Evolutionary conservation across 1,140 invertebrate genomes (phyloP).

Genomic region (Drosophila gunungcola): DNA sequence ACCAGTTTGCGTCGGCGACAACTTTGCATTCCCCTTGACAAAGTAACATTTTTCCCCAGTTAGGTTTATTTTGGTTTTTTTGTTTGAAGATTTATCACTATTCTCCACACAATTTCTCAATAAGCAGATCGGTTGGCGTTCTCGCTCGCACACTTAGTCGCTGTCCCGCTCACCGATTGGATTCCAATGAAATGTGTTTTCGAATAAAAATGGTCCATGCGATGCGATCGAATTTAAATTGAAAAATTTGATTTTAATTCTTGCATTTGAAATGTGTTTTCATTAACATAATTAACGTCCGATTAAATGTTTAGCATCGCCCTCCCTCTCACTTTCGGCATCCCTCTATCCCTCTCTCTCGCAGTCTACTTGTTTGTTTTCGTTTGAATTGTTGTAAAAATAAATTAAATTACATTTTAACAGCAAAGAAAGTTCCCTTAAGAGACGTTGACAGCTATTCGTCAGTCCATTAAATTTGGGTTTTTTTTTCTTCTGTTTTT

Average conservation of each 20-base stretch:
- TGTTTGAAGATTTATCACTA: conserved; percentile 41
- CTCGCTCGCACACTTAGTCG: conserved; percentile 13
- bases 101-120: conserved; percentile 73
- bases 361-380: conserved; percentile 13
- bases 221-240: conserved; percentile 84
- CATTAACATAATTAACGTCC: conserved; percentile 81
- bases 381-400: conserved; percentile 53
- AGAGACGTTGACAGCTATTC: conserved; percentile 68
- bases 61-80: neutral
- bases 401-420: conserved; percentile 74
- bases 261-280: conserved; percentile 81
- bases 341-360: neutral
- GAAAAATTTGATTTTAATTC: conserved; percentile 83
- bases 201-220: conserved; percentile 81
- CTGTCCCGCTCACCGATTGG: conserved; percentile 15
- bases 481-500: neutral
- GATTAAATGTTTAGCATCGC: conserved; percentile 67
- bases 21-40: conserved; percentile 43
- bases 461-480: conserved; percentile 69
- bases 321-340: neutral
- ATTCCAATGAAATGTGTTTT: conserved; percentile 83
- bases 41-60: conserved; percentile 12
- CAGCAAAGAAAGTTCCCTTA: conserved; percentile 51
- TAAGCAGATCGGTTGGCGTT: conserved; percentile 49
- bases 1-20: conserved; percentile 60